These are phyloP conservation scores for Pomatostomus ruficeps DNA, from an alignment of 2,113 vertebrate genomes.

Conservation along the genomic window DNA sequence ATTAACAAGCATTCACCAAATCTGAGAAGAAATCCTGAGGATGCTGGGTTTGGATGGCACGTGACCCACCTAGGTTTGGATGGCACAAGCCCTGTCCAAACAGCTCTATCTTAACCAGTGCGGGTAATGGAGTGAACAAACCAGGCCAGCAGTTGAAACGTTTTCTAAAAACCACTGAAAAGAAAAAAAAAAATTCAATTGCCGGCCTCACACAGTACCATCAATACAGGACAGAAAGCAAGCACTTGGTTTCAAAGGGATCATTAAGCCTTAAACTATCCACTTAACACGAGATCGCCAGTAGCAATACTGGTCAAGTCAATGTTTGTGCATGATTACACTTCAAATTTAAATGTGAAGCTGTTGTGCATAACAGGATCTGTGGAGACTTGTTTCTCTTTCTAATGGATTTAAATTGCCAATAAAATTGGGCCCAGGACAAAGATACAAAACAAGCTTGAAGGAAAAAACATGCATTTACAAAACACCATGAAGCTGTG, in stretches of 20 bases:
- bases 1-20: neutral
- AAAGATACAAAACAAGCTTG: neutral
- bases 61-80: neutral
- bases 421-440: neutral
- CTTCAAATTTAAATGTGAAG: conserved; percentile 11
- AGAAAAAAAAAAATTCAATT: neutral
- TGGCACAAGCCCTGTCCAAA: neutral
- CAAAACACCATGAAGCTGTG: neutral
- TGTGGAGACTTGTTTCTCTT: conserved; percentile 3
- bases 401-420: conserved; percentile 18
- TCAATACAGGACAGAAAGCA: neutral
- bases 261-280: conserved; percentile 46
- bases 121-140: neutral
- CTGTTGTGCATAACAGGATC: neutral
- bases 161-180: neutral
- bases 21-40: neutral
- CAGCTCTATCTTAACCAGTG: fast-evolving
- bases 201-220: neutral
- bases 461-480: neutral
- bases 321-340: conserved; percentile 33
- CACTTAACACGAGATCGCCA: neutral
- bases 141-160: neutral
- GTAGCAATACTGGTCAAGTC: conserved; percentile 37
- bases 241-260: neutral
- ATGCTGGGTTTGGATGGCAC: too few species aligned